These are phyloP conservation scores for Achroia grisella DNA, from an alignment of 1,140 invertebrate species.

Conservation along the genomic window DNA sequence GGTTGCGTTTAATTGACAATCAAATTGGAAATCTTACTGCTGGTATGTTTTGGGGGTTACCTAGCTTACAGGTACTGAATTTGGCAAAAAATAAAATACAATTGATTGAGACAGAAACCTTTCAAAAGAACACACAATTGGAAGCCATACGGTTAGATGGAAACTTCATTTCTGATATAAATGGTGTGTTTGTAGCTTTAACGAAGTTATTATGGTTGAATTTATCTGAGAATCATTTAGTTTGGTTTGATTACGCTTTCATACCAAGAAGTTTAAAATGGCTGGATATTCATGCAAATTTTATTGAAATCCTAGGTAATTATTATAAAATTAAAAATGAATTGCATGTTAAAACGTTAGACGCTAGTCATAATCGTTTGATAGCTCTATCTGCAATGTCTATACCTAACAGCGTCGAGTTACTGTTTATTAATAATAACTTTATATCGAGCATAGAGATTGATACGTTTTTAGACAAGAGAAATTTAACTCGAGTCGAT, in stretches of 20 bases:
- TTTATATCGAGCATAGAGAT: constrained; percentile 82
- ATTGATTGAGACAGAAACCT: constrained; percentile 82
- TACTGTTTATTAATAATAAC: constrained; percentile 89
- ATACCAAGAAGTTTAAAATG: constrained; percentile 85
- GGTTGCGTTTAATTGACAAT: constrained; percentile 87
- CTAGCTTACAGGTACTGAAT: constrained; percentile 85
- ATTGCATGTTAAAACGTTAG: constrained; percentile 79
- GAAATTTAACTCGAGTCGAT: constrained; percentile 86
- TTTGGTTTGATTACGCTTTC: constrained; percentile 87
- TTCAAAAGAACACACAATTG: constrained; percentile 82
- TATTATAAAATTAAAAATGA: constrained; percentile 79
- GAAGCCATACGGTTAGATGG: constrained; percentile 87
- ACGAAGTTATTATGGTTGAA: constrained; percentile 87
- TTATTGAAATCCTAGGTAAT: constrained; percentile 83
- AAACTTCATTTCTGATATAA: constrained; percentile 85
- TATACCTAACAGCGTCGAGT: constrained; percentile 85
- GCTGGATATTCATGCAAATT: constrained; percentile 88
- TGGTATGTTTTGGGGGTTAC: constrained; percentile 81
- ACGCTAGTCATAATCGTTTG: constrained; percentile 87
- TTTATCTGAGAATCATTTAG: constrained; percentile 87
- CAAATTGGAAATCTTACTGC: constrained; percentile 84
- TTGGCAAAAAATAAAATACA: constrained; percentile 87
- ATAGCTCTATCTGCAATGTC: constrained; percentile 79
- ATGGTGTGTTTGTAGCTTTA: constrained; percentile 82
- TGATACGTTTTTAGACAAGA: constrained; percentile 86